Base-by-base conservation (phyloP, 2,888 invertebrate genomes). In the Epistrophe eligans region DNA sequence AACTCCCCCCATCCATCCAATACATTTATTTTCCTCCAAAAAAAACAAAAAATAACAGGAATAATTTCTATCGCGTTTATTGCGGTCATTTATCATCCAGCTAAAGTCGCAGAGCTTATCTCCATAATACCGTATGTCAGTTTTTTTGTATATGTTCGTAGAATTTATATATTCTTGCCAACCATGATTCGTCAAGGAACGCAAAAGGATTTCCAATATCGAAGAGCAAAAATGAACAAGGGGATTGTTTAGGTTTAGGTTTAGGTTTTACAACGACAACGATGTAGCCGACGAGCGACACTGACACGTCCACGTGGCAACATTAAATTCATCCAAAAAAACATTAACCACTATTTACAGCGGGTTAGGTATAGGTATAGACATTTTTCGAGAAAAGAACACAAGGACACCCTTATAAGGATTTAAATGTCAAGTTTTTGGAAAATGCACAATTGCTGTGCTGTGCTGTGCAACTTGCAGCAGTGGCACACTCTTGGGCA, bases 51-150 rank as follows among this genome's bases (percentile, higher is more conserved):
- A 43, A 64, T 66, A 79, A 28, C 43, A 52, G 28, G 58, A 82
- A 85, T 85, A 83, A 87, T 79, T 76, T 67, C 79, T 58, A 48
- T 83, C 83, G 87, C 87, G 87, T 87, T 87, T 87, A 87, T 87
- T 87, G 87, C 76, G 87, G 87, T 83, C 87, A 87, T 87, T 87
- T 83, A 83, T 87, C 87, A 87, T 83, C 67, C 83, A 87, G 87
- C 55, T 58, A 79, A 62, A 82, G 83, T 73, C 81, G 70, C 57
- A 73, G 64, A 77, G 87, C 87, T 87, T 87, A 87, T 87, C 83
- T 83, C 83, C 87, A 87, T 87, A 87, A 87, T 72, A 87, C 87
- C 83, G 79, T 87, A 87, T 87, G 87, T 87, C 79, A 83, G 79
- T 40, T 73, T 77, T 52, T 87, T 72, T 81, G 24, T 77, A 24